Evolutionary conservation across 2,888 invertebrate genomes (phyloP).

Genomic region (Yponomeuta sedellus): DNA sequence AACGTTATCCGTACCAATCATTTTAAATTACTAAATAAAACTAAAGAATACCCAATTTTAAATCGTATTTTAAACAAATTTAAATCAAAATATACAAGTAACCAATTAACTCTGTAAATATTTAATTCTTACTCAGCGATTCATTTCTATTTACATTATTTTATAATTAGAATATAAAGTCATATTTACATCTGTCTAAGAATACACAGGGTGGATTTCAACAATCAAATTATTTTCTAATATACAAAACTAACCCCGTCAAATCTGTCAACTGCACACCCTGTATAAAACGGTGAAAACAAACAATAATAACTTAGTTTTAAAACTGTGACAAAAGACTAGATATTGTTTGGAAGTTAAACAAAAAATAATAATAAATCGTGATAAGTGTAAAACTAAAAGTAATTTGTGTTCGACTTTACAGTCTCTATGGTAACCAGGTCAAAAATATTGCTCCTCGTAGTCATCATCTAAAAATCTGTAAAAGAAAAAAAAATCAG

Average conservation of each 20-base stretch:
- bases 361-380: conserved; percentile 35
- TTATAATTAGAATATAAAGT: neutral
- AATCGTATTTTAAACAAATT: neutral
- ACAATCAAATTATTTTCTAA: conserved; percentile 9
- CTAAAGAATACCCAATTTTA: neutral
- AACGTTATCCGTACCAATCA: neutral
- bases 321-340: conserved; percentile 74
- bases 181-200: conserved; percentile 9
- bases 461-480: conserved; percentile 58
- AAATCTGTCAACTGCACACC: neutral
- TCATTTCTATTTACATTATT: neutral
- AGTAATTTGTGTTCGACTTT: conserved; percentile 24
- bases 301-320: conserved; percentile 12
- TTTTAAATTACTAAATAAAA: neutral
- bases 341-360: conserved; percentile 64
- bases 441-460: conserved; percentile 31
- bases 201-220: conserved; percentile 6
- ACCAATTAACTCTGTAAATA: conserved; percentile 11
- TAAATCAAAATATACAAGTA: neutral
- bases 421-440: conserved; percentile 44
- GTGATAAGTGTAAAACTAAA: neutral
- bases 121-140: neutral
- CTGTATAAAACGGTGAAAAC: conserved; percentile 8
- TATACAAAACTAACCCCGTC: neutral
- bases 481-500: conserved; percentile 36